Conservation (phyloP, 2,888 invertebrate species). For the Cheilosia impressa region DNA sequence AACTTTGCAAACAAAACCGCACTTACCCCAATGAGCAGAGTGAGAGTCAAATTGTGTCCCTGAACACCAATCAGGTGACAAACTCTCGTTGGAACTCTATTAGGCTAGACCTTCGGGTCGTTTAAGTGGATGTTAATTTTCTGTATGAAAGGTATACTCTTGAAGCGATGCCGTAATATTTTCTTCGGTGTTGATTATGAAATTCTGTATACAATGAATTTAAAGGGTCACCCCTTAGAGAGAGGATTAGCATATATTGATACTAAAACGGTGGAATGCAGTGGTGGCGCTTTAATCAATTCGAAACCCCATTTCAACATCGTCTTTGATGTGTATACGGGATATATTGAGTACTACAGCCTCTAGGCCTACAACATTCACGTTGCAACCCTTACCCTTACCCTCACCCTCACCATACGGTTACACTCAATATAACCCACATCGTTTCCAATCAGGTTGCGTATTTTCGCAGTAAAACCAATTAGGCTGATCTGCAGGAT, state of each 20-base stretch:
- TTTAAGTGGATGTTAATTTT: constrained; percentile 4
- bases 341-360: background rate
- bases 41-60: constrained; percentile 1
- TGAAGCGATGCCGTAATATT: background rate
- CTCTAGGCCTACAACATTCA: background rate
- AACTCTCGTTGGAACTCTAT: constrained; percentile 1
- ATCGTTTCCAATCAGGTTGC: background rate
- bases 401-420: background rate
- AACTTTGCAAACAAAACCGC: constrained; percentile 30
- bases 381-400: background rate
- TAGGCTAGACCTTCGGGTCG: background rate
- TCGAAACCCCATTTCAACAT: too few relatives aligned
- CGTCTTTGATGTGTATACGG: background rate
- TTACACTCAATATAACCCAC: background rate
- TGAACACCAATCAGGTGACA: constrained; percentile 26
- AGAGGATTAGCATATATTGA: background rate
- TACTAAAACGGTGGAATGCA: background rate
- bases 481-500: constrained; percentile 11
- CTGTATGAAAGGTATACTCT: too few relatives aligned
- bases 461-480: background rate
- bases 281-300: too few relatives aligned
- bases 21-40: background rate
- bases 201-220: background rate
- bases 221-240: background rate
- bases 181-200: background rate